Base-by-base conservation (phyloP, 1,140 invertebrate genomes). In the Subanguina moxae region DNA sequence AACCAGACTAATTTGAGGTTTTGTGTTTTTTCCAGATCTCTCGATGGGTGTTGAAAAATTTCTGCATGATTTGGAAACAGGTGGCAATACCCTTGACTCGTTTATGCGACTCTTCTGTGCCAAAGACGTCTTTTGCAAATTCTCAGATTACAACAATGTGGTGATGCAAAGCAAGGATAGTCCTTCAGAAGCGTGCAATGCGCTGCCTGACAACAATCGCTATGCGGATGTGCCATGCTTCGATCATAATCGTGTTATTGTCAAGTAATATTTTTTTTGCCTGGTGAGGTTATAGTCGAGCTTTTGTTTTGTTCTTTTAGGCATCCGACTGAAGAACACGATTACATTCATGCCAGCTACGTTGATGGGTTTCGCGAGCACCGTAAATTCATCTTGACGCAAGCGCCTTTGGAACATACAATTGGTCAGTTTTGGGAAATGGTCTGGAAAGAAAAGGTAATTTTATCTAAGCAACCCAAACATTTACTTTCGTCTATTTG, bases 391-490 rank as follows among this genome's bases (percentile, higher is more conserved):
- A 76, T 76, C 38, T 56, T 76, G 7, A 67, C 73, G 19, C 74
- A 77, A 23, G 68, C 74, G 28, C 74, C 74, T 3, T 43, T 76
- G 13, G 45, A 63, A 17, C 45, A 64, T 19, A 75, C 73, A 5
- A 48, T 71, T 43, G 61, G 66, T 11, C 74, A 75, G n/a, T 76
- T 76, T 32, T 76, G 74, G 74, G 27, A 61, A 1, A 74, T 74
- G 72, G 23, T 75, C 28, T 74, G 72, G 72, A 64, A 74, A 48
- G 72, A 74, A 45, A 74, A 74, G 46, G 32, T 38, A 38, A 38
- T 38, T 38, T 38, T 38, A 11, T 38, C 32, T 38, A 11, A 5
- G 11, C 11, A 38, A 11, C 11, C 3, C 32, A 38, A 5, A 11
- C 11, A 38, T 38, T 38, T 38, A 11, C 32, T 38, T n/a, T n/a